phyloP scores from a whole-genome alignment of 2,113 vertebrate genomes.

The Loxodonta africana region DNA sequence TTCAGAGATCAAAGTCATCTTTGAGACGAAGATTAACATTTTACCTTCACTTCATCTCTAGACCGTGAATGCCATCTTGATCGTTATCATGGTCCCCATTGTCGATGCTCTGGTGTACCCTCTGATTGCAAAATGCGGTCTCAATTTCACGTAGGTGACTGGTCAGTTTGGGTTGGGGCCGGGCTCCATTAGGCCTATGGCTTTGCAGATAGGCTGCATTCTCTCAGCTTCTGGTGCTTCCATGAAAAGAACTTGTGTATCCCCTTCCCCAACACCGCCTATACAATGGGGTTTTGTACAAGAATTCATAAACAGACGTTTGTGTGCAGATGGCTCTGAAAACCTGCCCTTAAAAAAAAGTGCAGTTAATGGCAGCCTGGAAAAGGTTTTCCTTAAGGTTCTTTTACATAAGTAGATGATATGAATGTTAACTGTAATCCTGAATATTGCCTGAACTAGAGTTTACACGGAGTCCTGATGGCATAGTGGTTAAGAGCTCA shows the following conservation, averaged over 20 bases:
- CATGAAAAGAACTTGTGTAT: not conserved
- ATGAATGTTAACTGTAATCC: not conserved
- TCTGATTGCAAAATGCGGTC: slow-evolving; percentile 94
- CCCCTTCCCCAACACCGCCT: fast-evolving
- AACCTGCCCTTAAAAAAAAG: slow-evolving; percentile 3
- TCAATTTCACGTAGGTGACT: slow-evolving; percentile 96
- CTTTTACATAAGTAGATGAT: not conserved
- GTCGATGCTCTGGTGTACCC: slow-evolving; percentile 93
- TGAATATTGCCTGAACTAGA: not conserved
- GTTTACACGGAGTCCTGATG: not conserved
- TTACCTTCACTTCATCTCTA: slow-evolving; percentile 73
- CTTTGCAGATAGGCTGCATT: not conserved
- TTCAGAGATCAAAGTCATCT: not conserved
- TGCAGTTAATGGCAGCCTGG: not conserved
- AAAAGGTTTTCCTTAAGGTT: not conserved
- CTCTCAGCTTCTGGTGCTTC: not conserved
- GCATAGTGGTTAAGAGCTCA: no score
- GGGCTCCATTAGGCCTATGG: fast-evolving
- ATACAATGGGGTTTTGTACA: not conserved
- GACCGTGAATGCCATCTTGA: slow-evolving; percentile 96
- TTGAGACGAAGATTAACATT: not conserved
- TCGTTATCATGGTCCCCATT: slow-evolving; percentile 94
- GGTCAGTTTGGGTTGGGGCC: not conserved
- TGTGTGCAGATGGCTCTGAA: not conserved
- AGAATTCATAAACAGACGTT: not conserved